A percentile compares a stretch with the other conserved stretches of the same genome.
These are phyloP conservation scores for Prochilodus magdalenae DNA, from an alignment of 2,113 vertebrate species.

Conservation along the genomic window DNA sequence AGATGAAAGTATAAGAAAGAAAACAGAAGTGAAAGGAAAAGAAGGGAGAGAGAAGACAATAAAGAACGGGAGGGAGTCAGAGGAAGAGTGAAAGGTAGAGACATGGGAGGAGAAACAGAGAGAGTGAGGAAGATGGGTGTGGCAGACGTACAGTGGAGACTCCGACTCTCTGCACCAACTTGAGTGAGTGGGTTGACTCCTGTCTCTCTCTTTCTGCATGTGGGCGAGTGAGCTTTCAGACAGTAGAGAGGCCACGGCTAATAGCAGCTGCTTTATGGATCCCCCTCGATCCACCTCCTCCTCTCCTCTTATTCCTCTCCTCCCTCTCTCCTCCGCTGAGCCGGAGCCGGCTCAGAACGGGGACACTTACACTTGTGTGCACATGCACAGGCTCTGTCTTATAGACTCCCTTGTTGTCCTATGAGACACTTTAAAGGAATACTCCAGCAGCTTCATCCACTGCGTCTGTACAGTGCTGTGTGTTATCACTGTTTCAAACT, in stretches of 20 bases:
- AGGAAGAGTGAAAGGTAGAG: neutral
- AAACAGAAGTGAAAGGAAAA: neutral
- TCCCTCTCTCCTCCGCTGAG: constrained; percentile 2
- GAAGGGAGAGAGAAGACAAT: neutral
- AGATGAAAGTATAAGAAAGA: neutral
- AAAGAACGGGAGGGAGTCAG: neutral
- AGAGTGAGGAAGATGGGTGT: constrained; percentile 5
- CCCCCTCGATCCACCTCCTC: constrained; percentile 33
- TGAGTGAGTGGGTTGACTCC: neutral
- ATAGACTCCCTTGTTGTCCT: neutral
- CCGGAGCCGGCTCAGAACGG: constrained; percentile 53
- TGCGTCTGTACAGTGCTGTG: too few relatives aligned
- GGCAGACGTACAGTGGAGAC: neutral
- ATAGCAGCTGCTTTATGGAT: constrained; percentile 39
- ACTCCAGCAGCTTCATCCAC: too few relatives aligned
- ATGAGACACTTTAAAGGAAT: neutral
- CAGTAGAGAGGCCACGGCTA: constrained; percentile 20
- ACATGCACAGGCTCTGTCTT: neutral
- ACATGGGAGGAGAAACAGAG: neutral
- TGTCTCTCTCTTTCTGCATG: constrained; percentile 17
- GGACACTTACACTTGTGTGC: constrained; percentile 47
- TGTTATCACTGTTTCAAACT: neutral
- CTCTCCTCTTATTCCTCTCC: constrained; percentile 54
- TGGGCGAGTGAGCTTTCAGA: constrained; percentile 42
- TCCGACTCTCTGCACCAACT: constrained; percentile 13